Evolutionary conservation across 2,113 vertebrate species (phyloP).

Genomic region (Clarias macrocephalus): DNA sequence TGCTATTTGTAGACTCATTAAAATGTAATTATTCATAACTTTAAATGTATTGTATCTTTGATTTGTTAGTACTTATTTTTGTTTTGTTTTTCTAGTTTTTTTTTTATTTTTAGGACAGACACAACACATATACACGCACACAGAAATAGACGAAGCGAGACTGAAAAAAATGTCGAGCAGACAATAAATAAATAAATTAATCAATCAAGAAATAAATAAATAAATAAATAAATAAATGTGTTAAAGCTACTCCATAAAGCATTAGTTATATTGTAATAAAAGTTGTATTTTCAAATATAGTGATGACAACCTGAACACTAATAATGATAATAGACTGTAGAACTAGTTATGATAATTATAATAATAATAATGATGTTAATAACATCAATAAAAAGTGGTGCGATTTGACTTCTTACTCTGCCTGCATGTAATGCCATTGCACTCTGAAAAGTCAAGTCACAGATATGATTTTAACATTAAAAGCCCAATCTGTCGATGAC

Average conservation of each 20-base stretch:
- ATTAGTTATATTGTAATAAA: conserved; percentile 49
- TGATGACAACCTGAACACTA: conserved; percentile 50
- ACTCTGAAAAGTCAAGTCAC: conserved; percentile 51
- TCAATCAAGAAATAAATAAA: conserved; percentile 47
- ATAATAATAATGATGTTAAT: conserved; percentile 61
- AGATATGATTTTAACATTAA: conserved; percentile 32
- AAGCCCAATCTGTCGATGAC: conserved; percentile 16
- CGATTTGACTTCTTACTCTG: conserved; percentile 58
- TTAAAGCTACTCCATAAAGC: conserved; percentile 59
- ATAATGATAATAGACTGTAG: conserved; percentile 42
- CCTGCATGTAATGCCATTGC: conserved; percentile 47
- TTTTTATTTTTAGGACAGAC: conserved; percentile 64
- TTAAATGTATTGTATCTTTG: conserved; percentile 63
- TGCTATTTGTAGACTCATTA: conserved; percentile 61
- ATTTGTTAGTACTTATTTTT: conserved; percentile 64
- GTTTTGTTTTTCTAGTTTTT: conserved; percentile 44
- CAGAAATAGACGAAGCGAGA: conserved; percentile 51
- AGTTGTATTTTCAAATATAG: conserved; percentile 34
- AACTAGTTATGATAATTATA: conserved; percentile 49
- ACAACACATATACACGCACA: conserved; percentile 63
- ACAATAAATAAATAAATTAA: conserved; percentile 51
- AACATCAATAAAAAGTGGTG: conserved; percentile 64
- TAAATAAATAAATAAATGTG: conserved; percentile 46
- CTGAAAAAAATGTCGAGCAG: conserved; percentile 16
- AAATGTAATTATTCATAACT: conserved; percentile 57